Percentiles rank a stretch among this genome's conserved stretches.
Evolutionary conservation across 2,113 vertebrate genomes (phyloP).

Genomic region (Carassius auratus): DNA sequence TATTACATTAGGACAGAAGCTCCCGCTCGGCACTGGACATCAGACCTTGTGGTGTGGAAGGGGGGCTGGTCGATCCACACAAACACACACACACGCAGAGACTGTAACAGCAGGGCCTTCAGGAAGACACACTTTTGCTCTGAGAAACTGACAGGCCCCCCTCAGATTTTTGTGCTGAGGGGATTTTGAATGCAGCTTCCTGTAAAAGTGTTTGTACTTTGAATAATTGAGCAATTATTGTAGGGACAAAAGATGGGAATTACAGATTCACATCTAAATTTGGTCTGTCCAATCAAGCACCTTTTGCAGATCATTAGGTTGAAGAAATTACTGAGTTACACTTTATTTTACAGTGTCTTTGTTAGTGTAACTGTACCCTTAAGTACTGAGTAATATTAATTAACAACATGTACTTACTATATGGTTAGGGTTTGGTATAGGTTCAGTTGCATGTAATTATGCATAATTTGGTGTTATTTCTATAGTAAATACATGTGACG

Average conservation of each 20-base stretch:
- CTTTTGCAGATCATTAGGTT: not conserved
- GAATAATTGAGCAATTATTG: not conserved
- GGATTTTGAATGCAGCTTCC: not conserved
- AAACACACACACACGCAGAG: not conserved
- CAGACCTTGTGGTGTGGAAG: constrained; percentile 44
- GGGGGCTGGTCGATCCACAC: constrained; percentile 35
- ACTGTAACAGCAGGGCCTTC: not conserved
- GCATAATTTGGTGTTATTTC: too few species aligned
- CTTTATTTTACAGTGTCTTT: too few species aligned
- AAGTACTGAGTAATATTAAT: too few species aligned
- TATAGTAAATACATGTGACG: too few species aligned
- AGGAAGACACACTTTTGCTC: constrained; percentile 13
- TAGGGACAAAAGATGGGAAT: not conserved
- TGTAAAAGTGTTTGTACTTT: not conserved
- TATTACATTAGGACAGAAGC: constrained; percentile 89
- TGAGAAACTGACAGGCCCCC: not conserved
- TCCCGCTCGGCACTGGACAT: constrained; percentile 47
- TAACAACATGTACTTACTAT: too few species aligned
- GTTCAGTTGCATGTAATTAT: too few species aligned
- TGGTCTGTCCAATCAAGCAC: not conserved
- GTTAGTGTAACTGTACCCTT: too few species aligned
- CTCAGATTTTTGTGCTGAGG: not conserved
- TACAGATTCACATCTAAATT: too few species aligned
- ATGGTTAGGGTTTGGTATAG: too few species aligned
- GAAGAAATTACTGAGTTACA: too few species aligned